Conservation (phyloP, 2,888 invertebrate species). For the Nephrotoma guestfalica region DNA sequence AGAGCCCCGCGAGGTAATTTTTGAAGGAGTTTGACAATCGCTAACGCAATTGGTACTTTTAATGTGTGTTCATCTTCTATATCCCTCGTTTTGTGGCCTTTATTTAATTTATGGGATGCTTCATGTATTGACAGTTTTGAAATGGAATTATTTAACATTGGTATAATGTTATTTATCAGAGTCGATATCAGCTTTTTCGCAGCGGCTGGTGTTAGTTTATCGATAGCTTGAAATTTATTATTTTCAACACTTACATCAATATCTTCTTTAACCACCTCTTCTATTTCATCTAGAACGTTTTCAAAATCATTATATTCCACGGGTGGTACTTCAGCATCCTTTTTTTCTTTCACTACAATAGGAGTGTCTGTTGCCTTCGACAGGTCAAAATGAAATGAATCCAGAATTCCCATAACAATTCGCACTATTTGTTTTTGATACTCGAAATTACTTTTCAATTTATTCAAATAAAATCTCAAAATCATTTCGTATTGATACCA, state of each 20-base stretch:
- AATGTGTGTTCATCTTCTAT: constrained; percentile 84
- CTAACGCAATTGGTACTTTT: constrained; percentile 82
- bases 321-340: constrained; percentile 12
- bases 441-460: constrained; percentile 53
- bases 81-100: constrained; percentile 47
- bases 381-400: constrained; percentile 86
- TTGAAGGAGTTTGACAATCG: constrained; percentile 81
- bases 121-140: constrained; percentile 57
- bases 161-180: constrained; percentile 57
- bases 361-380: constrained; percentile 36
- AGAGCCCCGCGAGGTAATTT: constrained; percentile 64
- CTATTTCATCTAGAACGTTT: constrained; percentile 13
- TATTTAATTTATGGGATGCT: constrained; percentile 61
- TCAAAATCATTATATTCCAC: constrained; percentile 23
- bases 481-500: constrained; percentile 83
- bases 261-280: constrained; percentile 29
- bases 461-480: constrained; percentile 63
- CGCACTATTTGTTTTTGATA: constrained; percentile 74
- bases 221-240: constrained; percentile 14
- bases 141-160: constrained; percentile 60
- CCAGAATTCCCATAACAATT: constrained; percentile 62
- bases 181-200: constrained; percentile 61
- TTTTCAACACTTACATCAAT: constrained; percentile 24
- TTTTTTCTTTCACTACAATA: constrained; percentile 4
- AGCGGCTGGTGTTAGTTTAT: constrained; percentile 42